Conservation (phyloP, 2,888 invertebrate genomes). For the Thymelicus acteon region DNA sequence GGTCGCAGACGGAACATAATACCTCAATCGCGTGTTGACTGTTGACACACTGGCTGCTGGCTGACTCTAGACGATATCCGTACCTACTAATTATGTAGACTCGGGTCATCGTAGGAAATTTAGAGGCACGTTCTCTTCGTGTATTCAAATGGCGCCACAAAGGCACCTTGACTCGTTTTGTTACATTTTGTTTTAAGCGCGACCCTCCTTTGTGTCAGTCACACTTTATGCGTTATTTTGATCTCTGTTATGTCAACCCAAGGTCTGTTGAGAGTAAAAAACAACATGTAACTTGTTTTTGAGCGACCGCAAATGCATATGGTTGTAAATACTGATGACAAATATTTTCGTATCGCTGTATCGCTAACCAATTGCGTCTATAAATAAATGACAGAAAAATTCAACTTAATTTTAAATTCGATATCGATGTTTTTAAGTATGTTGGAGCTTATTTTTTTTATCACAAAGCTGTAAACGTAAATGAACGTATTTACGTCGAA, state of each 20-base stretch:
- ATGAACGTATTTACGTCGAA: no score
- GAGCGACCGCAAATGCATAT: conserved; percentile 5
- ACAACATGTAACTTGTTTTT: conserved; percentile 16
- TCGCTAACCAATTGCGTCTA: not conserved
- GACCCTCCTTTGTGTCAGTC: conserved; percentile 56
- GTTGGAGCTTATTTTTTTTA: no score
- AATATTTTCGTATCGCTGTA: conserved; percentile 3
- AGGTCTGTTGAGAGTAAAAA: conserved; percentile 30
- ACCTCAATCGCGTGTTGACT: conserved; percentile 43
- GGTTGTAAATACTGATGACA: conserved; percentile 2
- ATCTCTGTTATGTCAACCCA: conserved; percentile 51
- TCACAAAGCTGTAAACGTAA: no score
- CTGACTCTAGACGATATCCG: conserved; percentile 41
- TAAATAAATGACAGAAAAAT: not conserved
- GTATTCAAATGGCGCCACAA: conserved; percentile 63
- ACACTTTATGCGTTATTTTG: conserved; percentile 47
- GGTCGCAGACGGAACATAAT: conserved; percentile 37
- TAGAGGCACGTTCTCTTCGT: conserved; percentile 53
- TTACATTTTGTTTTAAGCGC: conserved; percentile 46
- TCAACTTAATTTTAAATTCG: not conserved
- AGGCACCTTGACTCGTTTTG: conserved; percentile 72
- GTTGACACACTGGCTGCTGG: conserved; percentile 38
- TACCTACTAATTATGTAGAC: conserved; percentile 54
- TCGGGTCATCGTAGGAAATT: conserved; percentile 56
- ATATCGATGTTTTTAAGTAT: no score